Conservation (phyloP, 2,888 invertebrate genomes). For the Agrotis puta region DNA sequence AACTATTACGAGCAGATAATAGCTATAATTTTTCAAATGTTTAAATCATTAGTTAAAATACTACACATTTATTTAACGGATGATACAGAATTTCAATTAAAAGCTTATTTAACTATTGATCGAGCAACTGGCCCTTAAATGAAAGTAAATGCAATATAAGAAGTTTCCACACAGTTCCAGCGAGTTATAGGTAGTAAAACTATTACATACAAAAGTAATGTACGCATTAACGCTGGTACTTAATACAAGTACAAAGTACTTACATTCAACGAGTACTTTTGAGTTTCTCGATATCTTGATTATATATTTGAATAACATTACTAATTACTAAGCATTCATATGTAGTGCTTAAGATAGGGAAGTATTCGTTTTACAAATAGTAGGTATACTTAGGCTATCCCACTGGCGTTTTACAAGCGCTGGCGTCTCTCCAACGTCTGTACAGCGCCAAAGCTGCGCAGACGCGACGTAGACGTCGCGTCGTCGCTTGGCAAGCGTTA, state of each 20-base stretch:
- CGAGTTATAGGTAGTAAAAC: neutral
- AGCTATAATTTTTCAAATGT: too few relatives aligned
- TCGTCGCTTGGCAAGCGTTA: too few relatives aligned
- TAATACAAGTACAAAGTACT: neutral
- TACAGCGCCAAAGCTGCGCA: too few relatives aligned
- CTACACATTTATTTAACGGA: too few relatives aligned
- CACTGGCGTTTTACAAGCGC: too few relatives aligned
- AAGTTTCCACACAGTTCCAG: conserved; percentile 2
- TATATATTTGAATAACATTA: conserved; percentile 1
- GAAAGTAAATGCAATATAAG: neutral
- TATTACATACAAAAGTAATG: conserved; percentile 4
- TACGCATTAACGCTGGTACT: neutral
- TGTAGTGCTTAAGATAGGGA: neutral
- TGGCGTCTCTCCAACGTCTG: too few relatives aligned
- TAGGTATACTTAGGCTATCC: too few relatives aligned
- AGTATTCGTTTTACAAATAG: neutral
- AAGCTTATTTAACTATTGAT: too few relatives aligned
- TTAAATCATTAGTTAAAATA: too few relatives aligned
- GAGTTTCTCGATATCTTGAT: neutral
- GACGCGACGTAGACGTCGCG: too few relatives aligned
- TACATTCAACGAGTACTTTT: neutral
- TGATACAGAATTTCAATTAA: too few relatives aligned
- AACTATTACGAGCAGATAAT: too few relatives aligned
- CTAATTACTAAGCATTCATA: neutral
- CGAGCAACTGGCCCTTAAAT: neutral